Percentiles rank a stretch among this genome's conserved stretches.
Conservation (phyloP, 2,113 vertebrate genomes). For the Perca fluviatilis region DNA sequence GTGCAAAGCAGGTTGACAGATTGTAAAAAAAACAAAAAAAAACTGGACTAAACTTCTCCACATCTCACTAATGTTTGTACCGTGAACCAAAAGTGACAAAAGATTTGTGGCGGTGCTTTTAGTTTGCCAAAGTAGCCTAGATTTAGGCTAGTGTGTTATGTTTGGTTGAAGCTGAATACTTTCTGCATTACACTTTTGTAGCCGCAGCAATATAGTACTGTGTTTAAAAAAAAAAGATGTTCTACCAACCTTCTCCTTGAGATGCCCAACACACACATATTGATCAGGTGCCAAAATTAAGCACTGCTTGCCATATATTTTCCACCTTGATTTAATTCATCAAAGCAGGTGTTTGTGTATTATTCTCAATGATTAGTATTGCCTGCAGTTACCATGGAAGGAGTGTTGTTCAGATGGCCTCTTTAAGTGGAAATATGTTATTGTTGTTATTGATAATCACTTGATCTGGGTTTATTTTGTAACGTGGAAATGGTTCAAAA, state of each 20-base stretch:
- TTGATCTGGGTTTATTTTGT: slow-evolving; percentile 80
- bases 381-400: slow-evolving; percentile 56
- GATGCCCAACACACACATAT: slow-evolving; percentile 10
- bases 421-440: slow-evolving; percentile 77
- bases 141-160: slow-evolving; percentile 3
- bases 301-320: slow-evolving; percentile 24
- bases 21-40: slow-evolving; percentile 18
- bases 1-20: slow-evolving; percentile 38
- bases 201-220: slow-evolving; percentile 28
- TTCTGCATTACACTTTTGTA: slow-evolving; percentile 34
- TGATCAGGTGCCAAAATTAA: slow-evolving; percentile 68
- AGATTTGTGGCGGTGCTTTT: slow-evolving; percentile 39
- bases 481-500: slow-evolving; percentile 78
- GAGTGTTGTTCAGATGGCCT: slow-evolving; percentile 81
- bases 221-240: slow-evolving; percentile 25
- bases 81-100: slow-evolving; percentile 30
- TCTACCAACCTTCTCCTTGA: background rate
- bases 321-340: slow-evolving; percentile 31
- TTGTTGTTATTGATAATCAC: slow-evolving; percentile 78
- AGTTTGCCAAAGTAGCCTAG: slow-evolving; percentile 30
- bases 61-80: slow-evolving; percentile 21
- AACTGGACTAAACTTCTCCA: slow-evolving; percentile 19
- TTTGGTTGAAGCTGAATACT: slow-evolving; percentile 32
- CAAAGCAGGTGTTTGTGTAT: slow-evolving; percentile 45
- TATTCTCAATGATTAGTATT: slow-evolving; percentile 46